Base-by-base conservation (phyloP, 2,888 invertebrate genomes). In the Cataglyphis altisquamis region DNA sequence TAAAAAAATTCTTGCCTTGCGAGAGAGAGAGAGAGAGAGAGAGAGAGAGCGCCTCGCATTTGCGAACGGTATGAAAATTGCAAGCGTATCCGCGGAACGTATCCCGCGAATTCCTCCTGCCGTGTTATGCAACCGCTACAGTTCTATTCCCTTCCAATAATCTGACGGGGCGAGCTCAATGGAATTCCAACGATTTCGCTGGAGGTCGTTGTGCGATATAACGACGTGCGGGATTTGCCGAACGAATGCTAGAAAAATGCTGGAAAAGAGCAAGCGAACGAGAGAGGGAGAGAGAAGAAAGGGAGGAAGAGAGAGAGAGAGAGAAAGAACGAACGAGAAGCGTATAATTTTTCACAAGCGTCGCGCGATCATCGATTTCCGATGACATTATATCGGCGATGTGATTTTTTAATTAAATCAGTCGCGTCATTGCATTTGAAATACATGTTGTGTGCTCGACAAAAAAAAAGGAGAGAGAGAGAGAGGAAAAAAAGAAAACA, bases 401-500 rank as follows among this genome's bases (percentile, higher is more conserved):
- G 74, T 63, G 62, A 74, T 60, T 73, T 84, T 84, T 84, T 82
- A 84, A 84, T 84, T 70, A 82, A 82, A 82, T 74, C 67, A 84
- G 62, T 73, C 73, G 73, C 84, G 45, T 73, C 67, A 82, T 67
- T 66, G 82, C 72, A 45, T 60, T 21, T 60, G 72, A 78, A 72
- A 60, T 78, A 78, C 36, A 45, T 60, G 57, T 55, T 45, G 57
- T 45, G 45, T 32, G 57, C 57, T 32, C 21, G 72, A n/a, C 6
- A 41, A 70, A 41, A 57, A 63, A 32, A 57, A 39, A 29, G 45
- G 29, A 39, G 52, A 55, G 55, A 4, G 25, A 78, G 41, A 48
- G 32, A 36, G 10, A 67, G 12, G 67, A 25, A 45, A 41, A 29
- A n/a, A 57, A 36, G 45, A 45, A 45, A 36, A 32, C 21, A 32